These are phyloP conservation scores for Timema podura DNA, from an alignment of 2,888 invertebrate genomes.

Conservation along the genomic window DNA sequence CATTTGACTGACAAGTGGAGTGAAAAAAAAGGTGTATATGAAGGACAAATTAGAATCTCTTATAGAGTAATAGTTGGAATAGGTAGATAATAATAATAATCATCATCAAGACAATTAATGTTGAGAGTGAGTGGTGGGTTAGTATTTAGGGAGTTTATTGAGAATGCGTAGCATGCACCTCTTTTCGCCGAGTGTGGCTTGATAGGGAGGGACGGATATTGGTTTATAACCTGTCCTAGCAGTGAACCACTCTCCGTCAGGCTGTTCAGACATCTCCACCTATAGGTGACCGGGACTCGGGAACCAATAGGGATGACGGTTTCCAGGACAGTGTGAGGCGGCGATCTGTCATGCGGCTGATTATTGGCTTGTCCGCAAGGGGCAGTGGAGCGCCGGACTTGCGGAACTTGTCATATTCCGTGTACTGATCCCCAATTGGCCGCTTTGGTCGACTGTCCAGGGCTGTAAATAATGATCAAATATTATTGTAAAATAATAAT, in stretches of 20 bases:
- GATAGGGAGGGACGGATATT: too few relatives aligned
- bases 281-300: slow-evolving; percentile 86
- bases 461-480: slow-evolving; percentile 44
- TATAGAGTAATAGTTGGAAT: too few relatives aligned
- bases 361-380: slow-evolving; percentile 83
- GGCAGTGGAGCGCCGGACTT: slow-evolving; percentile 82
- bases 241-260: slow-evolving; percentile 90
- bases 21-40: too few relatives aligned
- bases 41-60: too few relatives aligned
- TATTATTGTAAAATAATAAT: too few relatives aligned
- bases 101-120: too few relatives aligned
- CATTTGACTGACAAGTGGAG: too few relatives aligned
- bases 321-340: slow-evolving; percentile 89
- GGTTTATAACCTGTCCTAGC: slow-evolving; percentile 61
- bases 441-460: slow-evolving; percentile 51
- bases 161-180: too few relatives aligned
- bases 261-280: slow-evolving; percentile 92
- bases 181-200: too few relatives aligned
- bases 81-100: too few relatives aligned
- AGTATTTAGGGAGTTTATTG: too few relatives aligned
- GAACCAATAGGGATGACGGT: slow-evolving; percentile 87
- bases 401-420: slow-evolving; percentile 78
- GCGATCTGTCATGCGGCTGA: slow-evolving; percentile 87
- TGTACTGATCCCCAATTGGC: slow-evolving; percentile 64
- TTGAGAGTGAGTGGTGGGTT: too few relatives aligned